phyloP scores from a whole-genome alignment of 2,888 invertebrate genomes.

The Diplazon laetatorius region DNA sequence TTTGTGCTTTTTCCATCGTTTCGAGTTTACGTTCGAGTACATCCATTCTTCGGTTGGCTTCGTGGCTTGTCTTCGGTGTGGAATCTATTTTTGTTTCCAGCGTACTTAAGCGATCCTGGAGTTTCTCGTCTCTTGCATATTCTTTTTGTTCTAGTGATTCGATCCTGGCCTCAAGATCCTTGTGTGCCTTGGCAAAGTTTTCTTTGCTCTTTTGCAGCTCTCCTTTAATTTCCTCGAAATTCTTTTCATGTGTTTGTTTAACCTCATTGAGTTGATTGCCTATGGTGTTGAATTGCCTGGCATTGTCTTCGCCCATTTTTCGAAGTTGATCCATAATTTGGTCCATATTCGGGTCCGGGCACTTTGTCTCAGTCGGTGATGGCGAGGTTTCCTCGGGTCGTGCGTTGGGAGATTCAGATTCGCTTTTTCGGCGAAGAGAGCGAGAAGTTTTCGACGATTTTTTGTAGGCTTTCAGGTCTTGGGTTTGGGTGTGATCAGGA shows the following conservation, averaged over 20 bases:
- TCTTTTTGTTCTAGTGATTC: background rate
- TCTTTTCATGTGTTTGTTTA: background rate
- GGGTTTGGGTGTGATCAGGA: background rate
- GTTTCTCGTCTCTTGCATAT: background rate
- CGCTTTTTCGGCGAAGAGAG: background rate
- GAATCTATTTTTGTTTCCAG: conserved; percentile 2
- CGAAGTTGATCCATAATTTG: background rate
- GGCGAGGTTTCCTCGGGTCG: background rate
- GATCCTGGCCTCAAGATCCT: conserved; percentile 1
- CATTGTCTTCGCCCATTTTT: conserved; percentile 2
- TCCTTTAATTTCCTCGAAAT: background rate
- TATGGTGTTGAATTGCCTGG: background rate
- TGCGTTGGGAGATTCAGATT: background rate
- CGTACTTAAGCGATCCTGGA: background rate
- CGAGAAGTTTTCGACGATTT: conserved; percentile 7
- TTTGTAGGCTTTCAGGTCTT: background rate
- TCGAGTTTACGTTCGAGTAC: background rate
- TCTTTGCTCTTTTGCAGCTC: conserved; percentile 16
- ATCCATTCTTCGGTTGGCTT: background rate
- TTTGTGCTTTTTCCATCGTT: conserved; percentile 5
- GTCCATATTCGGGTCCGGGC: background rate
- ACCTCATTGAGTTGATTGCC: background rate
- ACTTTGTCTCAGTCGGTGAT: background rate
- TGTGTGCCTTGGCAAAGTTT: conserved; percentile 2
- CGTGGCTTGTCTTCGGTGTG: background rate